Base-by-base conservation (phyloP, 2,888 invertebrate genomes). In the Troglohyphantes excavatus region DNA sequence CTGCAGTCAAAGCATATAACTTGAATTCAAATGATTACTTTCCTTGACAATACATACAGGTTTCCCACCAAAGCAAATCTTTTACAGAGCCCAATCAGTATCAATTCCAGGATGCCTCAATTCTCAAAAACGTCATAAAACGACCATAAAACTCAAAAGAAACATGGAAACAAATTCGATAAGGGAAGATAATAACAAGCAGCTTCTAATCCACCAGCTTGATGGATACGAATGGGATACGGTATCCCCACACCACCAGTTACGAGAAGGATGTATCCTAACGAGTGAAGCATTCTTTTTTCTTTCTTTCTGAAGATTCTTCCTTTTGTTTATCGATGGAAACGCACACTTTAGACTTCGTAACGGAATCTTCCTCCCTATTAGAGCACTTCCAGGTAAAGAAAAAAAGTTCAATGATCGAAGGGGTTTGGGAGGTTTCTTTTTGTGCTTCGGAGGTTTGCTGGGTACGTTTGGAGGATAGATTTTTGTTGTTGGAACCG, bases 291-390 rank as follows among this genome's bases (percentile, higher is more conserved):
- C n/a, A n/a, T 46, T 73, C 39, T 43, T 46, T 73, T 83, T 83
- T 33, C 73, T 72, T 65, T 27, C 19, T 65, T 65, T 67, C 27
- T 13, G 46, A 19, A 46, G 19, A 46, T 27, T 88, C 87, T 88
- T 88, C 87, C 87, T 81, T 88, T 88, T 88, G 87, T 88, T 88
- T 81, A 33, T 26, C 61, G 61, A 63, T 87, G 72, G 46, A 78
- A 86, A 87, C 63, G 78, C 65, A 29, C 33, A 59, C 27, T 27
- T 76, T 82, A 46, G 39, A 73, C 21, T 65, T 65, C 53, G 65
- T 46, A 73, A 53, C 70, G 59, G 86, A 59, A 33, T 81, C 87
- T 79, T 88, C 81, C 81, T 11, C 43, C 53, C 53, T 73, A 76
- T 76, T 76, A 59, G 63, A 53, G 39, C 23, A 68, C 68, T 82